Evolutionary conservation across 2,797 vertebrate species (phyloP).

Genomic region (Iguana delicatissima): DNA sequence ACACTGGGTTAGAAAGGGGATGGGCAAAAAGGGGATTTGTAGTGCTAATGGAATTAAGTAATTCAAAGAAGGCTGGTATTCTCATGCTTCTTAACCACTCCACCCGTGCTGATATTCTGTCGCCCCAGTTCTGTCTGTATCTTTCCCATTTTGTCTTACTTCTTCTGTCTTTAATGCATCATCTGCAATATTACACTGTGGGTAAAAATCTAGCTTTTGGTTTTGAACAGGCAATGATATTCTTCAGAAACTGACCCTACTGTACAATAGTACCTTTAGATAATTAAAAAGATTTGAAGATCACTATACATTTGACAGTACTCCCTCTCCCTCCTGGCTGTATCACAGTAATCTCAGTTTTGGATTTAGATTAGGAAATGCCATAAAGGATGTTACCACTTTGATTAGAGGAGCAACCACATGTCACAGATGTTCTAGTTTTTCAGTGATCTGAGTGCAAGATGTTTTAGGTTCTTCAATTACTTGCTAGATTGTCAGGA

Average conservation of each 20-base stretch:
- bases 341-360: too few species aligned
- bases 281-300: background rate
- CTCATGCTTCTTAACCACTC: background rate
- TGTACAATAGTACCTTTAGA: background rate
- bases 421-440: background rate
- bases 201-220: background rate
- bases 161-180: background rate
- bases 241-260: background rate
- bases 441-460: background rate
- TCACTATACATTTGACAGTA: background rate
- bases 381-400: background rate
- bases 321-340: background rate
- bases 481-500: background rate
- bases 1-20: rapidly evolving
- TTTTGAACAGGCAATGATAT: background rate
- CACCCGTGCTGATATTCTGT: too few species aligned
- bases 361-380: background rate
- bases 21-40: background rate
- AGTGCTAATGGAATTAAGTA: rapidly evolving
- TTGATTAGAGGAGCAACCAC: background rate
- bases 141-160: too few species aligned
- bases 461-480: background rate
- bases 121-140: background rate
- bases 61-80: background rate
- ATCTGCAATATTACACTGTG: background rate